Base-by-base conservation (phyloP, 2,888 invertebrate genomes). In the Ariolimax columbianus region DNA sequence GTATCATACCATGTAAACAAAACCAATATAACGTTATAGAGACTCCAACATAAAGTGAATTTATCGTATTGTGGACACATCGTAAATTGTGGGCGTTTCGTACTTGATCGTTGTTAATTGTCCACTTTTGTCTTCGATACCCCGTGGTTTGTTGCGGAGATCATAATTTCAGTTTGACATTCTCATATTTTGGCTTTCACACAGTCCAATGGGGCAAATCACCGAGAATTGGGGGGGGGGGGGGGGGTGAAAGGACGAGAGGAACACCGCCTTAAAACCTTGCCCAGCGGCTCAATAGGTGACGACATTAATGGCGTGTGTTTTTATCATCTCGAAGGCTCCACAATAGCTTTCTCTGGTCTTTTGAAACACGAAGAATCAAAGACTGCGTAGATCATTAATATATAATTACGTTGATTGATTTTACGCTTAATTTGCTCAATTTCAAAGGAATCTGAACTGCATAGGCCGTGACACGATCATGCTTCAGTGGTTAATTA, bases 331-430 rank as follows among this genome's bases (percentile, higher is more conserved):
- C 40, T 40, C 7, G 23, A 26, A 40, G 2, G 26, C 9, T 40
- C 30, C 1, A 72, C 2, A 40, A 40, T 40, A 38, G 23, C 26
- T 40, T 0, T 40, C 38, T 23, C 70, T n/a, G n/a, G 23, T 4
- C 38, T 1, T 40, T 38, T 38, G 4, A 4, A 72, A 40, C 38
- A 72, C 26, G 38, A 17, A 23, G 72, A 72, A 72, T 40, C 9
- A 72, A 40, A 40, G 11, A 40, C n/a, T 38, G 23, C 23, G 9
- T 30, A 26, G 40, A 40, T 72, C 72, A 72, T 40, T 72, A 38
- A 40, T 72, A 72, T 40, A 40, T 72, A 72, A 40, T 40, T 40
- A 72, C 38, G 23, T 72, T 72, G n/a, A 72, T 72, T 72, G 72
- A 72, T 72, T 72, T 26, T 38, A 9, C 40, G 38, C 72, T 72